These are phyloP conservation scores for Pogonognathellus flavescens DNA, from an alignment of 1,140 invertebrate species.

Conservation along the genomic window DNA sequence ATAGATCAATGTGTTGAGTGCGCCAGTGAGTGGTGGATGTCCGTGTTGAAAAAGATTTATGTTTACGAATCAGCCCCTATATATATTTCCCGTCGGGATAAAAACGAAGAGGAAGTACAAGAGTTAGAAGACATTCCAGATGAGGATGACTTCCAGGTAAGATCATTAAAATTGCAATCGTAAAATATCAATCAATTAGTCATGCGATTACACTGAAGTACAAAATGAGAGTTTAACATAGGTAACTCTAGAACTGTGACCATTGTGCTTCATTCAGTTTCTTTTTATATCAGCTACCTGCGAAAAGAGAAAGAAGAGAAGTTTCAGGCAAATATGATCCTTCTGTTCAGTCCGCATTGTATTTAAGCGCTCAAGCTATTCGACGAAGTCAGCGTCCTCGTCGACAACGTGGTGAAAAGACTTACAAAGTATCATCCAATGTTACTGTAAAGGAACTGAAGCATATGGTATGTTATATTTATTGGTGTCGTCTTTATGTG, in stretches of 20 bases:
- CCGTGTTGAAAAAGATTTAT: slow-evolving; percentile 64
- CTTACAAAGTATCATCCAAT: slow-evolving; percentile 57
- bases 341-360: not conserved
- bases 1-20: slow-evolving; percentile 67
- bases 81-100: slow-evolving; percentile 41
- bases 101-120: not conserved
- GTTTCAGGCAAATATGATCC: not conserved
- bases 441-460: slow-evolving; percentile 55
- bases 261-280: too few relatives aligned
- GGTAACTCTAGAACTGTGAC: too few relatives aligned
- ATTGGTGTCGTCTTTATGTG: not conserved
- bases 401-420: slow-evolving; percentile 41
- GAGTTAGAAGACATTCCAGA: not conserved
- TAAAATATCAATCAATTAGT: too few relatives aligned
- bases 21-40: slow-evolving; percentile 57
- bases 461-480: slow-evolving; percentile 44
- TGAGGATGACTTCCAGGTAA: slow-evolving; percentile 39
- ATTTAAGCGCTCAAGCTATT: not conserved
- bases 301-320: slow-evolving; percentile 36
- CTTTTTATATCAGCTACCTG: not conserved
- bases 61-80: slow-evolving; percentile 66
- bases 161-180: too few relatives aligned
- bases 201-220: too few relatives aligned
- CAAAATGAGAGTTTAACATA: too few relatives aligned
- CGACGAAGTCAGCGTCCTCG: slow-evolving; percentile 36